Evolutionary conservation across 2,113 vertebrate genomes (phyloP).

Genomic region (Pitta sordida): DNA sequence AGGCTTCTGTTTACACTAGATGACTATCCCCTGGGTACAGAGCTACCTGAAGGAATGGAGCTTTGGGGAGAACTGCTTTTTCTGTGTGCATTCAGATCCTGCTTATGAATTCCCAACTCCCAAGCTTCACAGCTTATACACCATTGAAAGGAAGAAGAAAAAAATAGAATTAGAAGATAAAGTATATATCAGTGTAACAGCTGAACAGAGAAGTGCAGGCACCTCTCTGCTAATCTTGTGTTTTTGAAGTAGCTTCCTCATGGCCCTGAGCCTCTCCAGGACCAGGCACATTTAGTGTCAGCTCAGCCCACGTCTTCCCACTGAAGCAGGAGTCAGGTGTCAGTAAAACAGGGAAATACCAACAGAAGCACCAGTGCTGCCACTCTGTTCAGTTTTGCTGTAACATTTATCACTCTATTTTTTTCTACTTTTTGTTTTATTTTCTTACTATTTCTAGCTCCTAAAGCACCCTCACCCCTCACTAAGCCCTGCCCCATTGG

Average conservation of each 20-base stretch:
- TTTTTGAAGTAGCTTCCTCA: background rate
- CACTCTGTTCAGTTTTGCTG: background rate
- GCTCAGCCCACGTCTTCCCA: background rate
- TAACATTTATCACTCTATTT: background rate
- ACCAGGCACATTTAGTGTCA: background rate
- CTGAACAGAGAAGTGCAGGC: background rate
- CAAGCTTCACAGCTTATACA: background rate
- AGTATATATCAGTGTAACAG: background rate
- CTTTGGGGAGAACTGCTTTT: conserved; percentile 7
- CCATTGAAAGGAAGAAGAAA: background rate
- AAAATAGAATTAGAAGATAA: background rate
- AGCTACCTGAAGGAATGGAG: conserved; percentile 19
- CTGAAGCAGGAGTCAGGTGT: background rate
- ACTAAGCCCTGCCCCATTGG: background rate
- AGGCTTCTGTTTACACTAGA: conserved; percentile 41
- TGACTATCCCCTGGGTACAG: background rate
- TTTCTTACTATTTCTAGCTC: background rate
- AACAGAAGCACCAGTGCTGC: background rate
- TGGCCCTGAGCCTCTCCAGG: background rate
- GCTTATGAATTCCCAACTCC: background rate
- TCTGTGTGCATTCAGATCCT: background rate
- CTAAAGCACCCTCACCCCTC: background rate
- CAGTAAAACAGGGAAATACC: background rate
- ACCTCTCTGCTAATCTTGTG: background rate
- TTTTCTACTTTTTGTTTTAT: background rate